Evolutionary conservation across 2,888 invertebrate genomes (phyloP), one percentile per base, ranked within the genome.

Genomic region (Napeogenes sylphis): DNA sequence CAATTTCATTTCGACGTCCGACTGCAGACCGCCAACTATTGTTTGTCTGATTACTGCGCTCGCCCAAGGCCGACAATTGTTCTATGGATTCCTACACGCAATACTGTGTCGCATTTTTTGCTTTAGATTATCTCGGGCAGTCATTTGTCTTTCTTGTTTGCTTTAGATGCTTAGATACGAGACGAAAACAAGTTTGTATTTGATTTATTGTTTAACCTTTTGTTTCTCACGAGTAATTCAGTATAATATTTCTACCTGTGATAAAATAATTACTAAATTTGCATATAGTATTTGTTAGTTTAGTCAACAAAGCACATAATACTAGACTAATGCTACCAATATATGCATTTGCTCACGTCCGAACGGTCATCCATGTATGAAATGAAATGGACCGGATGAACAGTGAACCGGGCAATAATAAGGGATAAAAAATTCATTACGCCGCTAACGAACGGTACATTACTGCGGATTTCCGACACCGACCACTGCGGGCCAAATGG

Each of bases 51-150:
- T 88, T 87, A 83, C 85, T 79, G 73, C 79, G 81, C 75, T 76
- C 73, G 84, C 84, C 83, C 85, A 85, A 87, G 89, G 87, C 85
- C 84, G 80, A 62, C 80, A 70, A 87, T 88, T 88, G 89, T 89
- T 89, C 83, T 81, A 78, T 77, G 79, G 81, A 87, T 85, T 85
- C 84, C 83, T 84, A 81, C 87, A 87, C 87, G 73, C 73, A 71
- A 73, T 72, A 68, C 69, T 68, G 70, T 74, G 73, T 71, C 61
- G 62, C 62, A 56, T 68, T 70, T 71, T 70, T 73, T 70, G 67
- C 63, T 63, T 64, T 59, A 71, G 70, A 71, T 72, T 70, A 71
- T 72, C 71, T 72, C 69, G 70, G 70, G 72, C 74, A 75, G 61
- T 61, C 63, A 65, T 69, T 67, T 69, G 62, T 67, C 59, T 54